Percentiles rank a stretch among this genome's conserved stretches.
Conservation (phyloP, 2,888 invertebrate genomes). For the Trilocha varians region DNA sequence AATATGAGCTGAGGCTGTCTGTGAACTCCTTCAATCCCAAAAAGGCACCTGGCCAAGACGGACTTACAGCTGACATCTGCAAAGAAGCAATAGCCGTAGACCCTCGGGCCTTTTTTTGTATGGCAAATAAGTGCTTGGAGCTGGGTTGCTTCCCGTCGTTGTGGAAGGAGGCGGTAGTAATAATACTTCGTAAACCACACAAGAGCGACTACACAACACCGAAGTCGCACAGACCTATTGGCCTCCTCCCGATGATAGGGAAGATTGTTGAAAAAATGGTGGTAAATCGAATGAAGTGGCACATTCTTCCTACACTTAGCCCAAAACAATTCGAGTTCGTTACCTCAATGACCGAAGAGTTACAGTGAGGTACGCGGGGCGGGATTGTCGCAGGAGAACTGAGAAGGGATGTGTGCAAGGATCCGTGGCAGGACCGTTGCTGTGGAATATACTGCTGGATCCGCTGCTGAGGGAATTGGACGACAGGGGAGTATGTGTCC, state of each 20-base stretch:
- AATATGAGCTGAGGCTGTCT: constrained; percentile 4
- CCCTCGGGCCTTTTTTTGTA: not conserved
- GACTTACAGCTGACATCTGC: constrained; percentile 15
- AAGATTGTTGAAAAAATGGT: constrained; percentile 6
- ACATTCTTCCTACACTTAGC: not conserved
- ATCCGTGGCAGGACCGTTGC: constrained; percentile 10
- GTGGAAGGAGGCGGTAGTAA: constrained; percentile 7
- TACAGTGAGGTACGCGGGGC: constrained; percentile 1
- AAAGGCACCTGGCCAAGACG: constrained; percentile 15
- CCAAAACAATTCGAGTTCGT: constrained; percentile 2
- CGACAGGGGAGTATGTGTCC: too few species aligned
- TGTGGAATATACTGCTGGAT: too few species aligned
- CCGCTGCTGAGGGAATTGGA: too few species aligned
- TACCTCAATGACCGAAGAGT: constrained; percentile 8
- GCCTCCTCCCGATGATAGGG: constrained; percentile 6
- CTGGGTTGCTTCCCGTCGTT: constrained; percentile 1
- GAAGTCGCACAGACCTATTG: constrained; percentile 8
- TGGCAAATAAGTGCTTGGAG: too few species aligned
- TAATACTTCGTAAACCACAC: constrained; percentile 3
- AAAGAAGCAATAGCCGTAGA: not conserved
- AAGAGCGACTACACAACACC: constrained; percentile 1
- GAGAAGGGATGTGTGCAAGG: not conserved
- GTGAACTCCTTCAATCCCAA: constrained; percentile 6
- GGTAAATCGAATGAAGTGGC: not conserved
- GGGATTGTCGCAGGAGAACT: too few species aligned